Evolutionary conservation across 1,140 invertebrate genomes (phyloP).

Genomic region (Bicyclus anynana): DNA sequence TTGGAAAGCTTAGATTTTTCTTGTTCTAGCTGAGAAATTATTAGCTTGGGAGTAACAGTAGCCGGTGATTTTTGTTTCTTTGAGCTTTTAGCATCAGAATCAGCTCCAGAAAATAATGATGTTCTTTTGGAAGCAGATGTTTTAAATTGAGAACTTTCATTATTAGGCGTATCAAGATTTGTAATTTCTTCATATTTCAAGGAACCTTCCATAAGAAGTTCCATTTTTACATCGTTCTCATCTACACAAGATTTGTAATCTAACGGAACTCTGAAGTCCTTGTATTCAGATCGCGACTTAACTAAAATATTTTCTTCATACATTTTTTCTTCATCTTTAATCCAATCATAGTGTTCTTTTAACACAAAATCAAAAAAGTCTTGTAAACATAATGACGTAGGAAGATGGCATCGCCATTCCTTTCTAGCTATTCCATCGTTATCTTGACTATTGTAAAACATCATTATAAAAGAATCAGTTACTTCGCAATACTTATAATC

Average conservation of each 20-base stretch:
- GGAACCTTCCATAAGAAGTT: conserved; percentile 64
- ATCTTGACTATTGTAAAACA: conserved; percentile 67
- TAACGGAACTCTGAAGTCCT: conserved; percentile 37
- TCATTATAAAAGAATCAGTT: conserved; percentile 56
- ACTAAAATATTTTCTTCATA: conserved; percentile 45
- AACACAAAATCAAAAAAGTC: conserved; percentile 78
- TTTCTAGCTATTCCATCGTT: conserved; percentile 46
- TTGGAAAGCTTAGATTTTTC: conserved; percentile 1
- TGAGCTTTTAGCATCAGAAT: conserved; percentile 40
- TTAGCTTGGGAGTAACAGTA: conserved; percentile 31
- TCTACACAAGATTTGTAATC: conserved; percentile 42
- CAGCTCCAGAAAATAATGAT: conserved; percentile 28
- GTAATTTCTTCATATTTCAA: conserved; percentile 56
- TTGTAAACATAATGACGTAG: conserved; percentile 74
- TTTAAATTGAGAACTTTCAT: conserved; percentile 27
- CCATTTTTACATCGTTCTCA: conserved; percentile 47
- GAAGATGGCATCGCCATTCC: conserved; percentile 62
- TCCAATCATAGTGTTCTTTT: conserved; percentile 73
- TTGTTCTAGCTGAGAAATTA: conserved; percentile 3
- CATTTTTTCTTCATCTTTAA: conserved; percentile 63
- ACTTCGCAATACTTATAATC: conserved; percentile 69
- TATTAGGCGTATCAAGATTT: conserved; percentile 29
- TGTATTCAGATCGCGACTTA: conserved; percentile 38
- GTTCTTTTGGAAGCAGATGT: conserved; percentile 28
- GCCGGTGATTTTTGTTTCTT: conserved; percentile 42